Base-by-base conservation (phyloP, 2,888 invertebrate genomes). In the Bombylius discolor region DNA sequence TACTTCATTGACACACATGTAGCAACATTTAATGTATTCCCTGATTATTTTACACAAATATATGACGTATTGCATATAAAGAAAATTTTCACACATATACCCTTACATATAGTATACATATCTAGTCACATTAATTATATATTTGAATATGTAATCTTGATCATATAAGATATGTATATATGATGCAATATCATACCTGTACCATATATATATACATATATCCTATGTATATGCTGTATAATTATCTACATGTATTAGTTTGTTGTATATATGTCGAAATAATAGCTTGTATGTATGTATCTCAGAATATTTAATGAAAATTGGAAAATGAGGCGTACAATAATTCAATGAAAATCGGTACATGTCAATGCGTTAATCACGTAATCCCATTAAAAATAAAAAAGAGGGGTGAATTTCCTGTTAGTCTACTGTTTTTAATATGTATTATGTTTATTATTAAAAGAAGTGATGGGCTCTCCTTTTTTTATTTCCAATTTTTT, bases 351-450 rank as follows among this genome's bases (percentile, higher is more conserved):
- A 69, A 70, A 73, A 71, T 71, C 72, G 72, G 72, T 72, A 70
- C 74, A 72, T 72, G 72, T 72, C 72, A 73, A 71, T 72, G 72
- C 73, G 70, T 72, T 72, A 73, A 72, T 72, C 74, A 71, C 66
- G 71, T 73, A 72, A 72, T 72, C 72, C 73, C 72, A 73, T 73
- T 59, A 59, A 57, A 59, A 57, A 56, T 53, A 47, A 57, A 57
- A 59, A 53, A 59, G 53, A 46, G 48, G 53, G 47, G 36, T 49
- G 56, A 42, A 42, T 42, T 42, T 42, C 11, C 39, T 42, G 12
- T 42, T 42, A 42, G 34, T 36, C 34, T 36, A 36, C 34, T 36
- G 34, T 36, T 36, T 36, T 23, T 23, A 23, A 23, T 23, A 23
- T 23, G 23, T 23, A 23, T 23, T 23, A 23, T 23, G 23, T 23